phyloP scores from a whole-genome alignment of 1,140 invertebrate species.

The Araneus ventricosus region DNA sequence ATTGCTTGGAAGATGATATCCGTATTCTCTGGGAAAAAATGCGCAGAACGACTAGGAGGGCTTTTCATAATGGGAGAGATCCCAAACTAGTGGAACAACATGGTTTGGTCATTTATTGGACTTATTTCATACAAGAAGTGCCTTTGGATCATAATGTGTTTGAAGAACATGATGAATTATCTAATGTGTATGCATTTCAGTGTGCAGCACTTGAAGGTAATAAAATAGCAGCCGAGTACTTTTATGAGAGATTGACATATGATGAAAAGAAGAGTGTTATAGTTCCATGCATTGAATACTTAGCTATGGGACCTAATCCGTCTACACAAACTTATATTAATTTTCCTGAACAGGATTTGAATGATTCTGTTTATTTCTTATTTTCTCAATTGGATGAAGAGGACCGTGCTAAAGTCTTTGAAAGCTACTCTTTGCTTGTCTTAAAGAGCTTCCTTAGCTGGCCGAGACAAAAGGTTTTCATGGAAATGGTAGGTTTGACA shows the following conservation, averaged over 20 bases:
- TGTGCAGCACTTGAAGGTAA: constrained; percentile 61
- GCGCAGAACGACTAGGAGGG: neutral
- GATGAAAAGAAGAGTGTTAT: constrained; percentile 25
- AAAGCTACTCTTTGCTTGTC: neutral
- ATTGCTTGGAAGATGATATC: constrained; percentile 48
- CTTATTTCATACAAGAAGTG: constrained; percentile 21
- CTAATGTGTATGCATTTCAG: constrained; percentile 45
- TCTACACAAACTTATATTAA: neutral
- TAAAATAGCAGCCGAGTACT: constrained; percentile 50
- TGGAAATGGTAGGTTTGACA: constrained; percentile 19
- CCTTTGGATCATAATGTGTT: neutral
- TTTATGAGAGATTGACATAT: constrained; percentile 38
- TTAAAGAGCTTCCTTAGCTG: constrained; percentile 53
- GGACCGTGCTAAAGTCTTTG: constrained; percentile 45
- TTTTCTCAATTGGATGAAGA: constrained; percentile 49
- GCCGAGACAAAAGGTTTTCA: constrained; percentile 53
- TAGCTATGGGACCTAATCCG: neutral
- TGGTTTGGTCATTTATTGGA: constrained; percentile 24
- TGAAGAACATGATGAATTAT: neutral
- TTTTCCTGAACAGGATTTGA: constrained; percentile 44
- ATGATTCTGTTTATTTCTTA: constrained; percentile 63
- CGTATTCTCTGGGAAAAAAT: neutral
- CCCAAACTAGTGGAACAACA: neutral
- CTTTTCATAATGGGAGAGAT: neutral
- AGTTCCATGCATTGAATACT: constrained; percentile 2